Evolutionary conservation across 35 echinoderm and acorn worm species (phyloP).

Genomic region (Heliocidaris erythrogramma): DNA sequence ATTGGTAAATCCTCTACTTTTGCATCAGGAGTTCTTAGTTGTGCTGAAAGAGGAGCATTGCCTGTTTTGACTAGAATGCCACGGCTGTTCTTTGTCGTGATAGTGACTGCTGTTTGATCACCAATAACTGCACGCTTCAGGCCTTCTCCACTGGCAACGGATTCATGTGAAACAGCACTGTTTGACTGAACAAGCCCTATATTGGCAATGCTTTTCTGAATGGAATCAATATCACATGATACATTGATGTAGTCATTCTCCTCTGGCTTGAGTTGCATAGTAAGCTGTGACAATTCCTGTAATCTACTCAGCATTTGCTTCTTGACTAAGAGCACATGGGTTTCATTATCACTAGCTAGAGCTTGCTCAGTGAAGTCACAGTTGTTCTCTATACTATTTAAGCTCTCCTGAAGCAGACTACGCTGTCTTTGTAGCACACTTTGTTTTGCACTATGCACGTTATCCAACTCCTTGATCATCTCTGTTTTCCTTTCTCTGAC

Average conservation of each 20-base stretch:
- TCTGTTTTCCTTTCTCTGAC: constrained; percentile 74
- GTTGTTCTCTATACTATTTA: constrained; percentile 83
- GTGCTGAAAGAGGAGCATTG: constrained; percentile 67
- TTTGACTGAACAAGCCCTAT: constrained; percentile 77
- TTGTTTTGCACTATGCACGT: constrained; percentile 79
- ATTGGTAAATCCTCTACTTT: constrained; percentile 55
- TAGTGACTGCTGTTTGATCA: constrained; percentile 78
- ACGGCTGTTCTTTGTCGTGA: constrained; percentile 80
- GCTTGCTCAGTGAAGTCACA: constrained; percentile 96
- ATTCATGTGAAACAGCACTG: constrained; percentile 91
- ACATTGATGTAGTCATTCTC: constrained; percentile 94
- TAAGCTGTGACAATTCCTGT: constrained; percentile 74
- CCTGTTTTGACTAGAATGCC: constrained; percentile 82
- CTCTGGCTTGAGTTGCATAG: constrained; percentile 78
- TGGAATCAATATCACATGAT: constrained; percentile 65
- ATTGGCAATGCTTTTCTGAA: constrained; percentile 86
- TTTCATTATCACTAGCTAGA: constrained; percentile 76
- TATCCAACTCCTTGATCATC: constrained; percentile 76
- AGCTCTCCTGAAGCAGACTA: constrained; percentile 57
- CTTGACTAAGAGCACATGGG: constrained; percentile 81
- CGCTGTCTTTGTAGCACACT: constrained; percentile 83
- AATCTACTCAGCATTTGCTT: constrained; percentile 90
- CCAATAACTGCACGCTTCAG: constrained; percentile 77
- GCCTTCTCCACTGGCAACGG: constrained; percentile 90
- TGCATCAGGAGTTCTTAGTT: constrained; percentile 80